Evolutionary conservation across 2,888 invertebrate species (phyloP), one percentile per base, ranked within the genome.

Genomic region (Scrobipalpa costella): DNA sequence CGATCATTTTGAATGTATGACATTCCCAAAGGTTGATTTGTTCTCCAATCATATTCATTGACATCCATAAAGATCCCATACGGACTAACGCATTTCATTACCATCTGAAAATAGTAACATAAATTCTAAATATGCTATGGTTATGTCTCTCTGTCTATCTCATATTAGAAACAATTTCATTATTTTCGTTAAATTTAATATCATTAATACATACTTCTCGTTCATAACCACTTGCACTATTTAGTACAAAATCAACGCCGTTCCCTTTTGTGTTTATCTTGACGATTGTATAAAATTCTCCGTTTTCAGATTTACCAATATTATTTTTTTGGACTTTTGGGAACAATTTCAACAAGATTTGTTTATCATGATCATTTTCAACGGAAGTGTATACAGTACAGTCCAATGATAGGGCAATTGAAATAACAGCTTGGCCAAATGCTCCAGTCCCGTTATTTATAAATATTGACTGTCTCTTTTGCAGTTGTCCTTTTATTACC

Each of bases 401-500:
- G 0, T 75, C 67, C 1, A 75, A 2, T 1, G 76, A 73, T 7
- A 84, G 52, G 36, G 78, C 79, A 6, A 86, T 21, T 0, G 80
- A 72, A 66, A 85, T 84, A 0, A 79, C 64, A 1, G 86, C 86
- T 71, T 85, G 85, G 0, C 86, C 85, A 0, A 85, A 55, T 13
- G 81, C 81, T 0, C 80, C 83, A 0, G 76, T 73, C 1, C 82
- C 85, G 0, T 79, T 81, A 2, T 74, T 76, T 0, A 86, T 71
- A 1, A 83, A 71, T 2, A 85, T 71, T 0, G 59, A 67, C 50
- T 69, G 67, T 7, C 67, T 65, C 57, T 66, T 67, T 0, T 7
- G 36, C 9, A 83, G 11, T 1, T 66, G 44, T 21, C 44, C 27
- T 27, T 44, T 59, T 0, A 59, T 27, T 0, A 44, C n/a, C 59